phyloP scores from a whole-genome alignment of 1,140 invertebrate genomes.

The Diabrotica virgifera region DNA sequence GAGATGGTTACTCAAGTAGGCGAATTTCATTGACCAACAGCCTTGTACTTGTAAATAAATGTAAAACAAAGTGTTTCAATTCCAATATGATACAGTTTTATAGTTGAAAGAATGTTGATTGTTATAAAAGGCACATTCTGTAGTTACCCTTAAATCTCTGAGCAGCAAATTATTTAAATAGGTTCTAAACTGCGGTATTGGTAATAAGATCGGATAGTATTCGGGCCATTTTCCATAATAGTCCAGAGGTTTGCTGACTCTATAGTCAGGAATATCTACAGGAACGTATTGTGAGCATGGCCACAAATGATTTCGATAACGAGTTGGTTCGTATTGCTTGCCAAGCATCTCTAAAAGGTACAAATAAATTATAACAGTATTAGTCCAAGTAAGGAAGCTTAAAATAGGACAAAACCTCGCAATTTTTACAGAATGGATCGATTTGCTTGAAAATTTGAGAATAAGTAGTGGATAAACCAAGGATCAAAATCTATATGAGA shows the following conservation, averaged over 20 bases:
- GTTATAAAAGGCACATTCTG: not conserved
- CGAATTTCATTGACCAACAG: not conserved
- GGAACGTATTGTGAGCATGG: constrained; percentile 31
- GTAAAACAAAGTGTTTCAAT: no score
- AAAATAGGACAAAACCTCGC: no score
- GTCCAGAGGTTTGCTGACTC: constrained; percentile 28
- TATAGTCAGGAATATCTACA: constrained; percentile 31
- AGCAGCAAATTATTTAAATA: constrained; percentile 32
- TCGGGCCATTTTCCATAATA: constrained; percentile 30
- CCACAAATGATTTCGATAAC: constrained; percentile 23
- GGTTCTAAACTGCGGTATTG: constrained; percentile 24
- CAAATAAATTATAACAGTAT: not conserved
- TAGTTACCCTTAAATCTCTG: constrained; percentile 28
- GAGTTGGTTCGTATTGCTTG: constrained; percentile 26
- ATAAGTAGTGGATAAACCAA: no score
- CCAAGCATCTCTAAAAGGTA: constrained; percentile 26
- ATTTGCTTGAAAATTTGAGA: no score
- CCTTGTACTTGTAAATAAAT: no score
- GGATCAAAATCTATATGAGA: no score
- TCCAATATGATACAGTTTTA: no score
- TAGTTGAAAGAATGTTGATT: not conserved
- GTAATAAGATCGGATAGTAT: constrained; percentile 28
- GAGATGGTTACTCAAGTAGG: no score
- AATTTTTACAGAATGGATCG: no score
- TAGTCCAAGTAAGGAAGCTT: no score